Percentiles rank a stretch among this genome's conserved stretches.
phyloP scores from a whole-genome alignment of 2,888 invertebrate genomes.

The Apamea sordens region DNA sequence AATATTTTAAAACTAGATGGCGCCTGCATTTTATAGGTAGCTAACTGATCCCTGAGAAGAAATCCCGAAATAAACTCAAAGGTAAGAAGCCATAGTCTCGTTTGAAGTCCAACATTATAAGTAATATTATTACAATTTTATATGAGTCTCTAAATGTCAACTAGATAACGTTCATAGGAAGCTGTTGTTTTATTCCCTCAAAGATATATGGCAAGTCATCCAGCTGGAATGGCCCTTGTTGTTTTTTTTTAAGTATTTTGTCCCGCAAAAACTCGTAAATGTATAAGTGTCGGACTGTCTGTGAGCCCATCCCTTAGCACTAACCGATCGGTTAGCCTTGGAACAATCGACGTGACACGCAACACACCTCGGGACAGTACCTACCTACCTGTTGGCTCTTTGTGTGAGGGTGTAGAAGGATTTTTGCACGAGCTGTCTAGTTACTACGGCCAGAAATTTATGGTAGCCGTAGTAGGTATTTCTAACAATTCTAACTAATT shows the following conservation, averaged over 20 bases:
- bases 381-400: constrained; percentile 39
- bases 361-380: constrained; percentile 13
- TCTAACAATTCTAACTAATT: neutral
- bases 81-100: too few relatives aligned
- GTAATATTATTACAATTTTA: neutral
- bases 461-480: neutral
- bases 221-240: neutral
- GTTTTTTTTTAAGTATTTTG: neutral
- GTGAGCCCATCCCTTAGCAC: constrained; percentile 31
- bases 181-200: neutral
- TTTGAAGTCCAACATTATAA: too few relatives aligned
- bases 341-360: constrained; percentile 53
- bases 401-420: neutral
- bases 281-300: neutral
- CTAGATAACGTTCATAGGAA: neutral
- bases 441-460: neutral
- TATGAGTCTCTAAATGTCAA: neutral
- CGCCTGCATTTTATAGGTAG: too few relatives aligned
- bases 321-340: constrained; percentile 58
- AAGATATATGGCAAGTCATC: neutral
- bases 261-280: neutral
- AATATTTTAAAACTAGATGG: too few relatives aligned
- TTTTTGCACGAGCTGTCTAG: neutral
- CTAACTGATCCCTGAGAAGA: too few relatives aligned
- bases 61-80: too few relatives aligned